phyloP scores from a whole-genome alignment of 2,113 vertebrate genomes.

The Galemys pyrenaicus region DNA sequence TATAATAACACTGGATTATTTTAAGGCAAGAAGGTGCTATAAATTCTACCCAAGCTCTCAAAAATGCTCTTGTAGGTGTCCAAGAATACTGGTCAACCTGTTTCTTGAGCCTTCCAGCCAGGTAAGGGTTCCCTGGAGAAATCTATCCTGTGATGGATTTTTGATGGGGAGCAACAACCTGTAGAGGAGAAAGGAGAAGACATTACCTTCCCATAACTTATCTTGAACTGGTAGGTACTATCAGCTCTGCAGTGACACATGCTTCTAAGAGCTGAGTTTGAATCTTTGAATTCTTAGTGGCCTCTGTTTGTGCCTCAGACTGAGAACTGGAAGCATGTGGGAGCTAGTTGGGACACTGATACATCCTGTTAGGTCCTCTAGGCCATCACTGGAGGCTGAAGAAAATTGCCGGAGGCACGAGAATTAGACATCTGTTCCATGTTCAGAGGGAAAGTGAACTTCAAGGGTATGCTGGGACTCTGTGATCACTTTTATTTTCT shows the following conservation, averaged over 20 bases:
- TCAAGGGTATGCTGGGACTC: background rate
- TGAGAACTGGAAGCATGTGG: background rate
- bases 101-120: slow-evolving; percentile 30
- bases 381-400: background rate
- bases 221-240: background rate
- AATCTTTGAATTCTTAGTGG: background rate
- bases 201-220: background rate
- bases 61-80: background rate
- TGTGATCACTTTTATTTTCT: slow-evolving; percentile 16
- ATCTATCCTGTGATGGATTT: background rate
- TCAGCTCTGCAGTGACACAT: background rate
- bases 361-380: background rate
- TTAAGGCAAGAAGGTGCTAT: background rate
- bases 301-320: background rate
- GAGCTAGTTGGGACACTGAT: background rate
- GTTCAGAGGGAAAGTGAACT: background rate
- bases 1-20: background rate
- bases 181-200: background rate
- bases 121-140: background rate
- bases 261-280: background rate
- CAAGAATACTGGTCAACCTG: background rate
- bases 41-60: background rate
- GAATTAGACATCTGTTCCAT: background rate
- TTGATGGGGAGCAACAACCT: background rate
- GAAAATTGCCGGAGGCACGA: background rate